A percentile compares a stretch with the other conserved stretches of the same genome.
Conservation (phyloP, 35 echinoderm and acorn worm genomes). For the Ophioderma brevispina region DNA sequence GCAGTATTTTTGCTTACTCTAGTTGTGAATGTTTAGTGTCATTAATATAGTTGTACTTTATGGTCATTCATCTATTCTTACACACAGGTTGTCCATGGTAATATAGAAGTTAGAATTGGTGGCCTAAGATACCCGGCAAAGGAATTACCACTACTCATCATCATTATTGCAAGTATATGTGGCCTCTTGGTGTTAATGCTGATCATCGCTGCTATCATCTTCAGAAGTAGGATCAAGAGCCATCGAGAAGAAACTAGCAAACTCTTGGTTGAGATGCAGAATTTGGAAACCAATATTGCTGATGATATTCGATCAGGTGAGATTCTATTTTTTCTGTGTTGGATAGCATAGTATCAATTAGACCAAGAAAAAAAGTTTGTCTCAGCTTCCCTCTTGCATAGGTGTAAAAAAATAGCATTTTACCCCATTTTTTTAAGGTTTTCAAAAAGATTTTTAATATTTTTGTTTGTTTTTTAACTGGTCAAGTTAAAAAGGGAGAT, state of each 20-base stretch:
- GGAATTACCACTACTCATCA: not conserved
- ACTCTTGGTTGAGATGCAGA: slow-evolving; percentile 11
- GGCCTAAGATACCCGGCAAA: not conserved
- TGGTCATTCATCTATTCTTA: not conserved
- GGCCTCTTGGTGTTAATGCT: slow-evolving; percentile 9
- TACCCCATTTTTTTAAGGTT: no score
- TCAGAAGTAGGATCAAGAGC: not conserved
- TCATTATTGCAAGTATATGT: not conserved
- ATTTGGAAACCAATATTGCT: not conserved
- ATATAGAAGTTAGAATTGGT: slow-evolving; percentile 1
- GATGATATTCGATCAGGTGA: slow-evolving; percentile 11
- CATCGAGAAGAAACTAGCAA: not conserved
- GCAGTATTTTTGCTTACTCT: not conserved
- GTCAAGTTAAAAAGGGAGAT: not conserved
- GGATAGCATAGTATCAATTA: not conserved
- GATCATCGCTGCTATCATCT: not conserved
- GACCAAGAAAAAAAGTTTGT: no score
- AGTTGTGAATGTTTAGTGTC: not conserved
- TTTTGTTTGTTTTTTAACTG: not conserved
- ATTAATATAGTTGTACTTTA: not conserved
- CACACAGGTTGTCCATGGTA: slow-evolving; percentile 20
- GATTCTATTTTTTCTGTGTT: not conserved
- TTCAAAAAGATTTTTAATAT: no score
- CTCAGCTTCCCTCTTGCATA: no score
- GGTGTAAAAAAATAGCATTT: no score